phyloP scores from a whole-genome alignment of 2,797 vertebrate species.

The Hafferia zeledoni region DNA sequence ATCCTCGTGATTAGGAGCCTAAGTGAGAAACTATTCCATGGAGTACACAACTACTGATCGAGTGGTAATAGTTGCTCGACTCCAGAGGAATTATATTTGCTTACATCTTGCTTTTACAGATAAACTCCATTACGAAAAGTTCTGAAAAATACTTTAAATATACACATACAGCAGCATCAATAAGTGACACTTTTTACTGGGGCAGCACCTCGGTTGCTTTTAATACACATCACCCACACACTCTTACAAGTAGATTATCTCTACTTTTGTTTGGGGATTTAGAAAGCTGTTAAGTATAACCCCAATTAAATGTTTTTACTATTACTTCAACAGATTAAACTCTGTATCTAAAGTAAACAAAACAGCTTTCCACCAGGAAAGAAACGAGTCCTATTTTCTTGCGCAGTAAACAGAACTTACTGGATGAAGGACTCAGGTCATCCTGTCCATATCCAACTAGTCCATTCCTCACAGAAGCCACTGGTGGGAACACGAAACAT shows the following conservation, averaged over 20 bases:
- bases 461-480: neutral
- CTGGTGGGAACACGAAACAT: neutral
- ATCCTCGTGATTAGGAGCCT: slow-evolving; percentile 77
- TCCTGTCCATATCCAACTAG: neutral
- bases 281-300: slow-evolving; percentile 3
- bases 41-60: slow-evolving; percentile 76
- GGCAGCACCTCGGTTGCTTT: neutral
- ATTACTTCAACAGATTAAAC: slow-evolving; percentile 41
- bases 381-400: neutral
- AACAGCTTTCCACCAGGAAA: slow-evolving; percentile 1
- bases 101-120: slow-evolving; percentile 75
- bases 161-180: neutral
- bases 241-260: neutral
- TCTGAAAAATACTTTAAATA: slow-evolving; percentile 74
- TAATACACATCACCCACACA: neutral
- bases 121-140: slow-evolving; percentile 73
- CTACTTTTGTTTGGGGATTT: neutral
- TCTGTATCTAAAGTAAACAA: slow-evolving; percentile 19
- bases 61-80: slow-evolving; percentile 61
- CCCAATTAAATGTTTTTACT: slow-evolving; percentile 30
- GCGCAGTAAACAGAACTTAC: neutral
- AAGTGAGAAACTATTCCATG: slow-evolving; percentile 81
- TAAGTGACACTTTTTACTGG: neutral
- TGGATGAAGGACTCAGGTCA: neutral
- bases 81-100: slow-evolving; percentile 80